Evolutionary conservation across 2,113 vertebrate genomes (phyloP).

Genomic region (Zeus faber): DNA sequence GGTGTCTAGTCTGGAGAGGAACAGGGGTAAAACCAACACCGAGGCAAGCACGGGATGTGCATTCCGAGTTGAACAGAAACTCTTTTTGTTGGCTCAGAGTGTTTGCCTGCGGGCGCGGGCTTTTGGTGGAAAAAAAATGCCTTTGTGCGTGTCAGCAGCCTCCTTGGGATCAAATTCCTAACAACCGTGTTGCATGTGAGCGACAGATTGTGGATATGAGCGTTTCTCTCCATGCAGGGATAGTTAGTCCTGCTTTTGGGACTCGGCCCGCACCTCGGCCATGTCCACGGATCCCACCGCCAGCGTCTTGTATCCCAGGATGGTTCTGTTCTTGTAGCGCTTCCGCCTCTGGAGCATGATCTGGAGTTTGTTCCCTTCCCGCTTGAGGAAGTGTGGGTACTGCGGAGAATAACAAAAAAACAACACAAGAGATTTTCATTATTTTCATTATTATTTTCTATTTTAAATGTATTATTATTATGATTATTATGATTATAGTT

Average conservation of each 20-base stretch:
- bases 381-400: conserved; percentile 96
- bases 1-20: too few species aligned
- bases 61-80: too few species aligned
- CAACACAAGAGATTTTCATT: background rate
- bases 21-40: too few species aligned
- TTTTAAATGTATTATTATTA: background rate
- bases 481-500: background rate
- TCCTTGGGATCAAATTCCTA: too few species aligned
- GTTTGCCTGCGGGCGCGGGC: background rate
- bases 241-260: too few species aligned
- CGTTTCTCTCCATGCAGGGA: too few species aligned
- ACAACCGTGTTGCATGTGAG: too few species aligned
- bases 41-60: too few species aligned
- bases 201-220: too few species aligned
- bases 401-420: conserved; percentile 44
- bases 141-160: too few species aligned
- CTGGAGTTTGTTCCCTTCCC: conserved; percentile 95
- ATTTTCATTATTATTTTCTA: background rate
- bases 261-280: conserved; percentile 93
- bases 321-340: conserved; percentile 92
- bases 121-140: too few species aligned
- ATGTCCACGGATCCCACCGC: conserved; percentile 89
- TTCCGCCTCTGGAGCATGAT: conserved; percentile 93
- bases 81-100: background rate
- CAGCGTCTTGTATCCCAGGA: conserved; percentile 94